Base-by-base conservation (phyloP, 2,797 vertebrate species). In the Melanotaenia nigrans region DNA sequence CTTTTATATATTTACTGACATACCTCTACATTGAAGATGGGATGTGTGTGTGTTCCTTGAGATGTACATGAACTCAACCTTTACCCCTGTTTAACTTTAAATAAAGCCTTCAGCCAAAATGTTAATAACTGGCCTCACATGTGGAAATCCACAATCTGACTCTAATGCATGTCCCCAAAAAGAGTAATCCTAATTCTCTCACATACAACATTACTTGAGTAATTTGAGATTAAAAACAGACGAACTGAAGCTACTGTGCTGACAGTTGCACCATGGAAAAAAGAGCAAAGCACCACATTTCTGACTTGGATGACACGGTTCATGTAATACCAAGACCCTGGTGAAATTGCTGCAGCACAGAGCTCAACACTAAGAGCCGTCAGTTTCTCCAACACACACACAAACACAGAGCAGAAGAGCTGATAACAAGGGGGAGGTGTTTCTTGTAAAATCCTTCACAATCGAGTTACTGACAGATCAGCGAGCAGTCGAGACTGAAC, bases 281-380 rank as follows among this genome's bases (percentile, higher is more conserved):
- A 64, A 12, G 42, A 59, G 35, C 18, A 59, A 30, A 63, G 18
- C 1, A 58, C 75, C 22, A 55, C 64, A 75, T 76, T 57, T 65
- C 61, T 66, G 53, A 65, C 69, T 70, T 55, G 65, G 60, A 73
- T 69, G 69, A 53, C 70, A 81, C 0, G 33, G 70, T 69, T 83
- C 77, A 75, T 62, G 56, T 76, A 69, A 62, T 61, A 68, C 69
- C 64, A 71, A 63, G 56, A 61, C 74, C 51, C 64, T 67, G 57
- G 70, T 71, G 82, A 62, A 70, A 75, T 87, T 60, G 40, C 73
- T 89, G 86, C 61, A 72, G 70, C 71, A 56, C 54, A 65, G 56
- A 80, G 16, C 47, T 36, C 28, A 40, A 58, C 58, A 61, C 64
- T 66, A 59, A 65, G 42, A 64, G 7, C 32, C 69, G 67, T 68